Evolutionary conservation across 2,113 vertebrate species (phyloP).

Genomic region (Microcebus ravelobensis): DNA sequence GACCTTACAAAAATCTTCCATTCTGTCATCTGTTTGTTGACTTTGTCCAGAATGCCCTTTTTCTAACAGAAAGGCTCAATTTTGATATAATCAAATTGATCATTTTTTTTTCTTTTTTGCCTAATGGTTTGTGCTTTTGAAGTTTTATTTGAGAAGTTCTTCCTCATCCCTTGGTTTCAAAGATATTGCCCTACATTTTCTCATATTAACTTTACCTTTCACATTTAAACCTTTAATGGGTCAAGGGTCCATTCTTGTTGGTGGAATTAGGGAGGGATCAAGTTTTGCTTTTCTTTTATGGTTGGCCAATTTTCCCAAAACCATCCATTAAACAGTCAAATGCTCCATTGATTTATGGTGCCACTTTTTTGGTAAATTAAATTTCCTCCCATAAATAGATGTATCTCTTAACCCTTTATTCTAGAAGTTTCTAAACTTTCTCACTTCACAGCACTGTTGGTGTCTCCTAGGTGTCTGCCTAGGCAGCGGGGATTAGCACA

Average conservation of each 20-base stretch:
- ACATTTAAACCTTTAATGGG: neutral
- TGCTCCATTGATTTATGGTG: neutral
- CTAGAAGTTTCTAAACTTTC: neutral
- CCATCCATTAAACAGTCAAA: neutral
- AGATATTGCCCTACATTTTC: neutral
- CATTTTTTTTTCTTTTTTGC: neutral
- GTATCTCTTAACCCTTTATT: neutral
- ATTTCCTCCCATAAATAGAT: neutral
- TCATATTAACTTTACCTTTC: neutral
- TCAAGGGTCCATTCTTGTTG: neutral
- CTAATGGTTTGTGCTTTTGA: neutral
- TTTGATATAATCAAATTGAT: neutral
- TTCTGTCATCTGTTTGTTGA: neutral
- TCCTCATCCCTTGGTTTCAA: neutral
- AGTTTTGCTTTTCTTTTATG: neutral
- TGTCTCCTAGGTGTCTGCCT: neutral
- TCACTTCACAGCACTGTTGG: neutral
- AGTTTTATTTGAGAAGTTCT: neutral
- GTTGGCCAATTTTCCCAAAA: neutral
- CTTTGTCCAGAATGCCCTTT: neutral
- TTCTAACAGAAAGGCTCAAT: neutral
- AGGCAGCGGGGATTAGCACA: neutral
- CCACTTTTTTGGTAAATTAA: neutral
- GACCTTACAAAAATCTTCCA: neutral
- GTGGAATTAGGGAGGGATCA: neutral